phyloP scores from a whole-genome alignment of 2,888 invertebrate genomes.

The Hedychridium roseum region DNA sequence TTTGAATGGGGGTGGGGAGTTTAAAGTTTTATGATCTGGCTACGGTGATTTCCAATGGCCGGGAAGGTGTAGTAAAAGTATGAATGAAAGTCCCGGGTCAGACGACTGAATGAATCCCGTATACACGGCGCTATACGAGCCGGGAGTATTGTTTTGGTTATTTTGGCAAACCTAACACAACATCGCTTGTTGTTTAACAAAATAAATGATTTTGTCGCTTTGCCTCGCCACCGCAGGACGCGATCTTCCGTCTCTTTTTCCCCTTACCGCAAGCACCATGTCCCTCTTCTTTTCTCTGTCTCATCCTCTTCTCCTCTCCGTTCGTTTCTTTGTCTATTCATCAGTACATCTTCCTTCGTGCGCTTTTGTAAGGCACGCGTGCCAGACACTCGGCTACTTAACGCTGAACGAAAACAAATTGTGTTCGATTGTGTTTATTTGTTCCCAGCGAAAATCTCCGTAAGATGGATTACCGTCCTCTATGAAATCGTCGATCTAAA shows the following conservation, averaged over 20 bases:
- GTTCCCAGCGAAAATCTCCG: constrained; percentile 26
- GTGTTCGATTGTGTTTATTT: constrained; percentile 46
- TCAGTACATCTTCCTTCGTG: constrained; percentile 5
- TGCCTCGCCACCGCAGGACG: constrained; percentile 32
- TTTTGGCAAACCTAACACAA: constrained; percentile 62
- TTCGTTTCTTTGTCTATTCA: constrained; percentile 11
- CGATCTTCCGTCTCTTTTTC: constrained; percentile 11
- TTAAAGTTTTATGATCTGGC: constrained; percentile 10
- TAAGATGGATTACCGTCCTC: constrained; percentile 18
- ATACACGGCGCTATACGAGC: constrained; percentile 24
- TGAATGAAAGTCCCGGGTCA: constrained; percentile 27
- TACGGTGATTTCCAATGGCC: constrained; percentile 14
- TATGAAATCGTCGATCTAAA: too few species aligned
- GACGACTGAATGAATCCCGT: constrained; percentile 30
- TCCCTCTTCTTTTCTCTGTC: constrained; percentile 5
- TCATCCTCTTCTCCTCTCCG: constrained; percentile 14
- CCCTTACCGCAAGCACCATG: not conserved
- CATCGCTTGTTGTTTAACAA: constrained; percentile 61
- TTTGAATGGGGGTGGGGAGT: too few species aligned
- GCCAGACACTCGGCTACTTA: constrained; percentile 46
- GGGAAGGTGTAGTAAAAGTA: constrained; percentile 14
- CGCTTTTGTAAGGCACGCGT: constrained; percentile 29
- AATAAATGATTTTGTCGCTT: constrained; percentile 60
- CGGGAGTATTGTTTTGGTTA: constrained; percentile 57
- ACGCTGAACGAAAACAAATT: constrained; percentile 49